phyloP scores from a whole-genome alignment of 2,797 vertebrate genomes.

The Trachops cirrhosus region DNA sequence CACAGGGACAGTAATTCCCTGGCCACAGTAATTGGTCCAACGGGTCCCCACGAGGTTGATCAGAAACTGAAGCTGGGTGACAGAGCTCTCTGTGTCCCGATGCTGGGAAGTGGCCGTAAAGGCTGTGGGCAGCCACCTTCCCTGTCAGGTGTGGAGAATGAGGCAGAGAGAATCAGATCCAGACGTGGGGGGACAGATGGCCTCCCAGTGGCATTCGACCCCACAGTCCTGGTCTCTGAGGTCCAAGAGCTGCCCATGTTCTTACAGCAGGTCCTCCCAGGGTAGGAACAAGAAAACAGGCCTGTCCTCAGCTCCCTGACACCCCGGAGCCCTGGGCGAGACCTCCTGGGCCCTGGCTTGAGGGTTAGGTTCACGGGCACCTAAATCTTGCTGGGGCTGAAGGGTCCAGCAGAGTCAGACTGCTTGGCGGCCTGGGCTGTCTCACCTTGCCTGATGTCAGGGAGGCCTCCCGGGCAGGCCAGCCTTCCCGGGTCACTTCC shows the following conservation, averaged over 20 bases:
- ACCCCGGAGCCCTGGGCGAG: background rate
- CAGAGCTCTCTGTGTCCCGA: background rate
- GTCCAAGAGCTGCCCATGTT: background rate
- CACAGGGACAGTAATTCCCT: background rate
- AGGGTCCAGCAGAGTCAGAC: background rate
- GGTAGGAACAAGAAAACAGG: background rate
- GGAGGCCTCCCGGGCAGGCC: background rate
- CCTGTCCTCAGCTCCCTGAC: background rate
- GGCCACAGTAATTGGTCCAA: background rate
- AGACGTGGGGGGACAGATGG: rapidly evolving
- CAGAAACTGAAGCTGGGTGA: background rate
- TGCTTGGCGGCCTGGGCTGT: background rate
- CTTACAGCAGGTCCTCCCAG: background rate
- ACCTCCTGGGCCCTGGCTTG: background rate
- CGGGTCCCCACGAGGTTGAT: background rate
- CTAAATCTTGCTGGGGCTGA: background rate
- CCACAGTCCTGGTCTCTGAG: background rate
- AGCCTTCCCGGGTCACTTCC: background rate
- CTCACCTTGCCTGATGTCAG: background rate
- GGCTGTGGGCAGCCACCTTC: background rate
- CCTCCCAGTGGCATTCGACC: background rate
- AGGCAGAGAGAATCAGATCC: background rate
- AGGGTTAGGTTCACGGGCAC: background rate
- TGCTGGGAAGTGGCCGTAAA: background rate
- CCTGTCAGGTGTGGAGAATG: background rate